phyloP scores from a whole-genome alignment of 1,140 invertebrate genomes.

The Orius insidiosus region DNA sequence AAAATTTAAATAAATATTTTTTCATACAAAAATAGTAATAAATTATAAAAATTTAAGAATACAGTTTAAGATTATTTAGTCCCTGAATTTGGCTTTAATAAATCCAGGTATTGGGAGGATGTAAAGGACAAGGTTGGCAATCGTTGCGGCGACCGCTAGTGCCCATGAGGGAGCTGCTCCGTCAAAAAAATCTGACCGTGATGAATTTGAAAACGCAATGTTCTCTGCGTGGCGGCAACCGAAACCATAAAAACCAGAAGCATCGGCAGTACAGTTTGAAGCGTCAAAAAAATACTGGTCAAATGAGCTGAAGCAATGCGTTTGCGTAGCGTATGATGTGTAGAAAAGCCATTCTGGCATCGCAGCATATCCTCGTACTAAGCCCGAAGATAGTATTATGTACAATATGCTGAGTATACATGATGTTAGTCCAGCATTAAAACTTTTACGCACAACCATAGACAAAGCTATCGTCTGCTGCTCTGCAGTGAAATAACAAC shows the following conservation, averaged over 20 bases:
- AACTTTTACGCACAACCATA: conserved; percentile 58
- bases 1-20: too few relatives aligned
- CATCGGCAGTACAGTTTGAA: conserved; percentile 6
- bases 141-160: conserved; percentile 59
- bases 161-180: conserved; percentile 53
- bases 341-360: conserved; percentile 64
- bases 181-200: conserved; percentile 50
- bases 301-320: conserved; percentile 51
- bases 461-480: conserved; percentile 66
- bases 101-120: conserved; percentile 68
- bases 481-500: conserved; percentile 63
- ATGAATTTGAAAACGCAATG: conserved; percentile 40
- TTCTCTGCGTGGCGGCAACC: conserved; percentile 55
- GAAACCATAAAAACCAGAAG: conserved; percentile 16
- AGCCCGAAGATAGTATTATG: conserved; percentile 55
- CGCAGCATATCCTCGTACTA: conserved; percentile 43
- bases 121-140: conserved; percentile 72
- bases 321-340: conserved; percentile 57
- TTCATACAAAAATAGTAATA: too few relatives aligned
- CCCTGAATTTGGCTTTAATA: conserved; percentile 76
- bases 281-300: conserved; percentile 38
- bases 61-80: too few relatives aligned
- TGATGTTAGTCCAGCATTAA: conserved; percentile 55
- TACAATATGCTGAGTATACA: conserved; percentile 49
- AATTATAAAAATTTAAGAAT: too few relatives aligned